These are phyloP conservation scores for Hedychridium roseum DNA, from an alignment of 2,888 invertebrate species.

Conservation along the genomic window DNA sequence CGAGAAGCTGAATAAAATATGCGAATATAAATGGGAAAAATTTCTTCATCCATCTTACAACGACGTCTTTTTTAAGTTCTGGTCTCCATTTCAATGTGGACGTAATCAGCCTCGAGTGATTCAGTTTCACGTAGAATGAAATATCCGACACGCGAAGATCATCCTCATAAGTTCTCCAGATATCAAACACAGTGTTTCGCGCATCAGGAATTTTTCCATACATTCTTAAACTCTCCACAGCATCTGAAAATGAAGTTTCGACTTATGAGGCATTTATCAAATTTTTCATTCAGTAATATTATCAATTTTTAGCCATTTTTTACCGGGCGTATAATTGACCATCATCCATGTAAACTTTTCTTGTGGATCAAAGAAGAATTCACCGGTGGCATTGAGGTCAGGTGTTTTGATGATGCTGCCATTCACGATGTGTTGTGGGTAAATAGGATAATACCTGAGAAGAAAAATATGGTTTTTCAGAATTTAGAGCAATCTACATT, in stretches of 20 bases:
- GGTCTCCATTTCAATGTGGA: conserved; percentile 84
- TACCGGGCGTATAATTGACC: conserved; percentile 74
- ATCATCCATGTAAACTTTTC: conserved; percentile 72
- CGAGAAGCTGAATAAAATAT: neutral
- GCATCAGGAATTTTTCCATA: conserved; percentile 81
- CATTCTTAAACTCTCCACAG: conserved; percentile 74
- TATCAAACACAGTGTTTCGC: conserved; percentile 76
- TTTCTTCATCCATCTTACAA: conserved; percentile 55
- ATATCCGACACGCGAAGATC: conserved; percentile 81
- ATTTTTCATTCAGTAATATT: no score
- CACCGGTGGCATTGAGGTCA: conserved; percentile 69
- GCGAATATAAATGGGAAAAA: conserved; percentile 1
- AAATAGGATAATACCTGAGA: conserved; percentile 64
- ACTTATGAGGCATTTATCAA: neutral
- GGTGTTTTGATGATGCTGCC: conserved; percentile 68
- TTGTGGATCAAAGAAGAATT: conserved; percentile 68
- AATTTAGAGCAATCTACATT: no score
- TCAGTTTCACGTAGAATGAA: conserved; percentile 80
- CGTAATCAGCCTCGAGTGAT: conserved; percentile 83
- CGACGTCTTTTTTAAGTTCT: conserved; percentile 72
- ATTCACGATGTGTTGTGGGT: conserved; percentile 69
- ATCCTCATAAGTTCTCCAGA: conserved; percentile 81
- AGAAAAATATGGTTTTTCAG: no score
- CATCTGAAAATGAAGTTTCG: conserved; percentile 64
- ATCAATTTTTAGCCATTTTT: no score